Conservation (phyloP, 2,113 vertebrate genomes). For the Chaetops frenatus region DNA sequence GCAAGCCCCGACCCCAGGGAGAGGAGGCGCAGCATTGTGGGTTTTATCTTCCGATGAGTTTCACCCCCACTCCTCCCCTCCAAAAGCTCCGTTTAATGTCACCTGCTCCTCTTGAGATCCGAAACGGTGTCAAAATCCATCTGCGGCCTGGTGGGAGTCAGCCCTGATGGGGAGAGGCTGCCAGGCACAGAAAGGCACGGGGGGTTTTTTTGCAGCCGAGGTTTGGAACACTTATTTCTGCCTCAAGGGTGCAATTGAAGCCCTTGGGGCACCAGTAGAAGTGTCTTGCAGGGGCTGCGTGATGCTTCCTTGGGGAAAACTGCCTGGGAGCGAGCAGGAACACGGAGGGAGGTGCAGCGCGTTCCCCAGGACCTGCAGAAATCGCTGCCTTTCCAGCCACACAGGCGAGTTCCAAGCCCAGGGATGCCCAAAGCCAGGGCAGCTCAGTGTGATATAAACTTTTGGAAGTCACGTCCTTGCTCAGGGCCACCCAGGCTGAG, state of each 20-base stretch:
- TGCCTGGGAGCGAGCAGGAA: rapidly evolving
- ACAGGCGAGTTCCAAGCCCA: background rate
- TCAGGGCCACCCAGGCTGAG: rapidly evolving
- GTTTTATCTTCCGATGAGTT: rapidly evolving
- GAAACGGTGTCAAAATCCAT: background rate
- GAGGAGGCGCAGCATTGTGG: background rate
- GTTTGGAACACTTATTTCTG: background rate
- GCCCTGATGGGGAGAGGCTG: background rate
- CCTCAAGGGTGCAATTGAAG: background rate
- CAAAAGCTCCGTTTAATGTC: background rate
- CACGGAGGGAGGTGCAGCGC: rapidly evolving
- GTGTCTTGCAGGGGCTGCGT: background rate
- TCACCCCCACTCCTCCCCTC: background rate
- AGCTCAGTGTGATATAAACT: rapidly evolving
- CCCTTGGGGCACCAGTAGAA: background rate
- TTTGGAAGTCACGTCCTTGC: rapidly evolving
- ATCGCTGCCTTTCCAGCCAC: rapidly evolving
- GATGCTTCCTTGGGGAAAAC: background rate
- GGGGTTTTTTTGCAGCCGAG: background rate
- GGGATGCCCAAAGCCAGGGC: rapidly evolving
- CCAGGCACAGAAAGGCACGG: background rate
- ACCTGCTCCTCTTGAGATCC: background rate
- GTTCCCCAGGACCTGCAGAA: background rate
- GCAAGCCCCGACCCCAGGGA: rapidly evolving
- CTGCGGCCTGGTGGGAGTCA: background rate